A percentile compares a stretch with the other conserved stretches of the same genome.
These are phyloP conservation scores for Phylloscopus trochiloides DNA, from an alignment of 2,113 vertebrate genomes.

Conservation along the genomic window DNA sequence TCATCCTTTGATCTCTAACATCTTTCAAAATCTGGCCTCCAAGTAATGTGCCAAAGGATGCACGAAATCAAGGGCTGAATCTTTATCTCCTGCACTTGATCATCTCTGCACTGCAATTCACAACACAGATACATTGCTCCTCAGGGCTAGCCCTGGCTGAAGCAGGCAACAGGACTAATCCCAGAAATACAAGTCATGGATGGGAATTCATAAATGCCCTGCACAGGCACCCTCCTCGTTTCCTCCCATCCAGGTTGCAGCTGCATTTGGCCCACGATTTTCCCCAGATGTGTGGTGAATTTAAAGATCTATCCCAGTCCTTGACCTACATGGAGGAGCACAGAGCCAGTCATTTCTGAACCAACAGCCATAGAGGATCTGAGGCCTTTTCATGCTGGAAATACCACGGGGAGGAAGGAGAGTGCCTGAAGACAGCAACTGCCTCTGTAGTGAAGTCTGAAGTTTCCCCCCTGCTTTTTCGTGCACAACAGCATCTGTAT, in stretches of 20 bases:
- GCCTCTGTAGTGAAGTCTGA: constrained; percentile 42
- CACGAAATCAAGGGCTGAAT: background rate
- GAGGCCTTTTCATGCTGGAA: constrained; percentile 20
- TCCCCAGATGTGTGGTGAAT: background rate
- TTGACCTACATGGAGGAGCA: background rate
- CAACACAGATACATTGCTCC: background rate
- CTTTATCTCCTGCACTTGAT: background rate
- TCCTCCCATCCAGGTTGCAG: background rate
- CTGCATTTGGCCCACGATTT: background rate
- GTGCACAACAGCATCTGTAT: constrained; percentile 28
- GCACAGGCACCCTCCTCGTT: rapidly evolving
- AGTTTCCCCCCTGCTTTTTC: constrained; percentile 50
- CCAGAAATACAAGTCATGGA: background rate
- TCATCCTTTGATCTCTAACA: constrained; percentile 22
- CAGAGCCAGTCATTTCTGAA: background rate
- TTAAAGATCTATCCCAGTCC: background rate
- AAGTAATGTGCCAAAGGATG: constrained; percentile 1
- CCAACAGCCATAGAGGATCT: background rate
- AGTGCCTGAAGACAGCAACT: background rate
- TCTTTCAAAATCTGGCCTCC: background rate
- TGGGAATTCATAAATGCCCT: background rate
- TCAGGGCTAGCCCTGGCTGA: background rate
- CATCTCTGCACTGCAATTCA: background rate
- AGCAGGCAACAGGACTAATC: background rate
- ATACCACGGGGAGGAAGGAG: background rate